A percentile compares a stretch with the other conserved stretches of the same genome.
Evolutionary conservation across 2,113 vertebrate species (phyloP).

Genomic region (Macquaria ambigua): DNA sequence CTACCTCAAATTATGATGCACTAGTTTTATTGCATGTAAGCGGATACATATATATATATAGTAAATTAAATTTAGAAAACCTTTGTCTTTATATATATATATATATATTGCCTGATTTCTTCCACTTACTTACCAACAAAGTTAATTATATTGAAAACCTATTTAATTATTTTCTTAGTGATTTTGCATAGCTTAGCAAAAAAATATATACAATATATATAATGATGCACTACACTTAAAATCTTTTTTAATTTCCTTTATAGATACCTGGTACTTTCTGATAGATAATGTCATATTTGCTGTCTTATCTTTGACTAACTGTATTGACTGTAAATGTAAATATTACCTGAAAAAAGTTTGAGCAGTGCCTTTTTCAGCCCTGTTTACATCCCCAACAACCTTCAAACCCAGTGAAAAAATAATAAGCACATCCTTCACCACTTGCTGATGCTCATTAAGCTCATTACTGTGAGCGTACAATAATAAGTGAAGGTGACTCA

Average conservation of each 20-base stretch:
- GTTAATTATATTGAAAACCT: too few relatives aligned
- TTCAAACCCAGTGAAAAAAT: not conserved
- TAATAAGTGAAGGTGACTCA: not conserved
- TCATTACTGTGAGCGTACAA: not conserved
- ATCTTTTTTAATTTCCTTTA: not conserved
- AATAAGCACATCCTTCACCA: not conserved
- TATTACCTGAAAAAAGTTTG: not conserved
- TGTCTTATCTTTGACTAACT: too few relatives aligned
- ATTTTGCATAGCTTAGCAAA: too few relatives aligned
- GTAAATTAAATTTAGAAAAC: too few relatives aligned
- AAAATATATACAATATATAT: too few relatives aligned
- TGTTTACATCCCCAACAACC: not conserved
- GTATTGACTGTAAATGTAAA: not conserved
- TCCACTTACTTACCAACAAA: too few relatives aligned
- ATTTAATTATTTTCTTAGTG: too few relatives aligned
- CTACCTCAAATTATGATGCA: not conserved
- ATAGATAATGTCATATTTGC: too few relatives aligned
- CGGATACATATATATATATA: too few relatives aligned
- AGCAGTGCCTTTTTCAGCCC: not conserved
- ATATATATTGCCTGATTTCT: too few relatives aligned
- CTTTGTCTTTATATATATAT: too few relatives aligned
- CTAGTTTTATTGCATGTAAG: not conserved
- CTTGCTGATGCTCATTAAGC: not conserved
- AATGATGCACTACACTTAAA: not conserved
- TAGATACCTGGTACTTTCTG: not conserved